Evolutionary conservation across 1,140 invertebrate genomes (phyloP).

Genomic region (Drosophila nebulosa): DNA sequence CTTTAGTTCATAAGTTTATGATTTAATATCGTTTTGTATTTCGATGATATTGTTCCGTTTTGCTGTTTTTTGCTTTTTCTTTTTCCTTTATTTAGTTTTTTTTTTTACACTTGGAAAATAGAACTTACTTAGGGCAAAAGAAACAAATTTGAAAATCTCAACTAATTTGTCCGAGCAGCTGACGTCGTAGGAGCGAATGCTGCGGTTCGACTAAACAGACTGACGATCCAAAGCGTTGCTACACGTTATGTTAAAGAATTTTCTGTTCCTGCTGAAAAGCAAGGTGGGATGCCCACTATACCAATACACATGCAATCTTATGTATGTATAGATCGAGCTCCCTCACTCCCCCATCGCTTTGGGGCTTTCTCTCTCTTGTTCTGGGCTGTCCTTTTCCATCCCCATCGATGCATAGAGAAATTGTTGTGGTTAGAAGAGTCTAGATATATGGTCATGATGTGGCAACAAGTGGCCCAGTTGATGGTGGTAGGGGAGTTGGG

Average conservation of each 20-base stretch:
- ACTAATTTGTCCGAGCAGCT: slow-evolving; percentile 81
- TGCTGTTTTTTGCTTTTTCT: slow-evolving; percentile 3
- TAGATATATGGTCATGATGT: slow-evolving; percentile 56
- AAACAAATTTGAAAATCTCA: slow-evolving; percentile 81
- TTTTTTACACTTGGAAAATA: slow-evolving; percentile 34
- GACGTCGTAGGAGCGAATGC: slow-evolving; percentile 81
- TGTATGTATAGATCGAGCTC: slow-evolving; percentile 23
- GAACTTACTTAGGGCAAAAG: slow-evolving; percentile 81
- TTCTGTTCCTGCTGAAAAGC: slow-evolving; percentile 75
- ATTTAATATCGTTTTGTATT: background rate
- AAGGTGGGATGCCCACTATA: slow-evolving; percentile 48
- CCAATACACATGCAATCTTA: slow-evolving; percentile 39
- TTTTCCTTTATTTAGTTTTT: slow-evolving; percentile 11
- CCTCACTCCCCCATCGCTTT: background rate
- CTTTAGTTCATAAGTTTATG: background rate
- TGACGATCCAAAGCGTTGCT: slow-evolving; percentile 80
- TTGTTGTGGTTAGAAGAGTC: slow-evolving; percentile 40
- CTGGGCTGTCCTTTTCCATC: slow-evolving; percentile 18
- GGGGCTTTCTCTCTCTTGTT: background rate
- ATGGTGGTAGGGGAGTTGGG: background rate
- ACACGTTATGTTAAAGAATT: slow-evolving; percentile 81
- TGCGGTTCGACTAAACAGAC: slow-evolving; percentile 81
- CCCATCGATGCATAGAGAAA: slow-evolving; percentile 6
- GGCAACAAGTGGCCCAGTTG: slow-evolving; percentile 58
- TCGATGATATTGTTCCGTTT: slow-evolving; percentile 12